Evolutionary conservation across 2,797 vertebrate genomes (phyloP).

Genomic region (Pantherophis vulpinus): DNA sequence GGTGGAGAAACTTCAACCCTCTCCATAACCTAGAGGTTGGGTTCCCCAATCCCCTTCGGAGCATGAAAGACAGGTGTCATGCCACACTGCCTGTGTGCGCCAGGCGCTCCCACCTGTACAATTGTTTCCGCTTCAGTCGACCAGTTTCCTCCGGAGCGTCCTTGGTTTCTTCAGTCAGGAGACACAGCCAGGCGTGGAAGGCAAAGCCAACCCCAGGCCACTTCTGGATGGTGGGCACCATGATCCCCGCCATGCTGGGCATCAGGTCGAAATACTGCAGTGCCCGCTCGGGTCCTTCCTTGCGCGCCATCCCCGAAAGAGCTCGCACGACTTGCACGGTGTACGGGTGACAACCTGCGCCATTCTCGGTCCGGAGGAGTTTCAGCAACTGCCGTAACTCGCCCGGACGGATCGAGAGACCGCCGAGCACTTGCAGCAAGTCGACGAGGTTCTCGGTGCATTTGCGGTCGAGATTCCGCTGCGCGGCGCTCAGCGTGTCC

Average conservation of each 20-base stretch:
- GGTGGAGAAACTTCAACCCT: neutral
- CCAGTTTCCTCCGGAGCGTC: accelerated
- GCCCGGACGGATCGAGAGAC: slow-evolving; percentile 82
- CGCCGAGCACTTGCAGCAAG: slow-evolving; percentile 84
- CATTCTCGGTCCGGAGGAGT: slow-evolving; percentile 74
- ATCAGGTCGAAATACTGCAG: slow-evolving; percentile 92
- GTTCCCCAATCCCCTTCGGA: neutral
- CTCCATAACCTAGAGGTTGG: neutral
- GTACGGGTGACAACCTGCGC: slow-evolving; percentile 71
- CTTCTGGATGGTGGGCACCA: slow-evolving; percentile 90
- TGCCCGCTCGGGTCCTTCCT: slow-evolving; percentile 75
- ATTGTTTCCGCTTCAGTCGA: slow-evolving; percentile 81
- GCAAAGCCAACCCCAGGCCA: slow-evolving; percentile 90
- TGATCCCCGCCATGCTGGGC: slow-evolving; percentile 93
- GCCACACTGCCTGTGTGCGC: neutral
- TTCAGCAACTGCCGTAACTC: slow-evolving; percentile 85
- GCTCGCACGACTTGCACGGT: slow-evolving; percentile 76
- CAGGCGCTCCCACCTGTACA: slow-evolving; percentile 83
- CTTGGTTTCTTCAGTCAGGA: slow-evolving; percentile 73
- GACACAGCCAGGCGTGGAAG: slow-evolving; percentile 95
- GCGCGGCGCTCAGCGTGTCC: slow-evolving; percentile 73
- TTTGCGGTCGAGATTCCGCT: slow-evolving; percentile 73
- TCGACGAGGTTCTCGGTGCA: slow-evolving; percentile 85
- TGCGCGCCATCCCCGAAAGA: slow-evolving; percentile 85
- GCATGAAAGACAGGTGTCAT: neutral